Evolutionary conservation across 2,888 invertebrate species (phyloP), one percentile per base, ranked within the genome.

Genomic region (Drosophila atroscutellata): DNA sequence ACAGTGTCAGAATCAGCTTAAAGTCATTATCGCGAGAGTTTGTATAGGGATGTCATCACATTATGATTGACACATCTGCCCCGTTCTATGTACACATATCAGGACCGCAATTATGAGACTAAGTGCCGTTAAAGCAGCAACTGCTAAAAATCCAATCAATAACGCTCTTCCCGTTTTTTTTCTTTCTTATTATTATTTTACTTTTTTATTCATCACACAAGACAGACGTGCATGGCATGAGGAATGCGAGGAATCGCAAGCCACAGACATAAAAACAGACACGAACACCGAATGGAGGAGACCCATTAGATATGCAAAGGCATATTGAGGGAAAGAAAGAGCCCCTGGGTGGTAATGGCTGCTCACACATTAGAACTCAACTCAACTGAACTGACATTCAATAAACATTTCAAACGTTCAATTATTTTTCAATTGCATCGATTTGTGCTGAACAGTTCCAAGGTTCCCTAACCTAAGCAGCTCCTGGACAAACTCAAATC

Each of bases 401-500:
- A 86, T 86, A 90, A 86, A 75, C 90, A 75, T 80, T 79, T 79
- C 77, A 77, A 90, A 75, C 76, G 89, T 83, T 88, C 86, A 90
- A 86, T 86, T 86, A 86, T 88, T 86, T 90, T 86, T 90, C 86
- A 86, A 90, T 88, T 86, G 83, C 88, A 77, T 63, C 83, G 88
- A 89, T 82, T 81, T 81, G 61, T 68, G 78, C 20, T 9, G 36
- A 64, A 51, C 39, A 39, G 54, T 49, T 30, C 54, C 24, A 37
- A 47, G 30, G 24, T 47, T n/a, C 9, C 34, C 39, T 34, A 11
- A 36, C 30, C 49, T 32, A 63, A 75, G 52, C 55, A 60, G 62
- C 60, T 56, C 11, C 50, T 50, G 66, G 37, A 67, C 55, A 75
- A 61, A 74, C 59, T 64, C 51, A 78, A 68, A 72, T 51, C 58